A percentile compares a stretch with the other conserved stretches of the same genome.
Evolutionary conservation across 2,888 invertebrate species (phyloP).

Genomic region (Ormia ochracea): DNA sequence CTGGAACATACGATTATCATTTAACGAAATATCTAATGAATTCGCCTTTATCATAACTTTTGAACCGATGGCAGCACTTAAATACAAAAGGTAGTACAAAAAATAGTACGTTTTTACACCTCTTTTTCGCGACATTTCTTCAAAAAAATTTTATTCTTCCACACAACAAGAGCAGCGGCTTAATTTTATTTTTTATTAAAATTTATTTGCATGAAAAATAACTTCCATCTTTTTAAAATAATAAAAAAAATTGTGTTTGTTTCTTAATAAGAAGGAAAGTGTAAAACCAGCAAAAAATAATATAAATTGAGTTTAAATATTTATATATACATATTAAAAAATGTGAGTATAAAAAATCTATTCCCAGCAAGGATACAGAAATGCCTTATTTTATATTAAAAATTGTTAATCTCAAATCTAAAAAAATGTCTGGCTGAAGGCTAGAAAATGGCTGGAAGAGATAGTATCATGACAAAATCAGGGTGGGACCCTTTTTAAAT

Average conservation of each 20-base stretch:
- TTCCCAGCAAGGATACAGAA: not conserved
- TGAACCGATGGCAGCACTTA: not conserved
- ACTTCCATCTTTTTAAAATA: not conserved
- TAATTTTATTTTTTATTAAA: conserved; percentile 48
- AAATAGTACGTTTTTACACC: not conserved
- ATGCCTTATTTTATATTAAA: not conserved
- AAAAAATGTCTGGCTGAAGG: not conserved
- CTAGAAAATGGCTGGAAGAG: conserved; percentile 4
- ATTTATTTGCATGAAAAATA: conserved; percentile 43
- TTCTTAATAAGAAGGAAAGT: not conserved
- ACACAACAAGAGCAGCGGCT: conserved; percentile 36
- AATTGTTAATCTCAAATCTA: not conserved
- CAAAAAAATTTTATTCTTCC: conserved; percentile 30
- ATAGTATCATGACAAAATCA: conserved; percentile 22
- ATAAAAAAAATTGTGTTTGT: conserved; percentile 3
- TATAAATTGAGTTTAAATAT: not conserved
- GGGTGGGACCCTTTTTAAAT: conserved; percentile 36
- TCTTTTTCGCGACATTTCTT: conserved; percentile 37
- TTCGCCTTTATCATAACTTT: not conserved
- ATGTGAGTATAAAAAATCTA: conserved; percentile 19
- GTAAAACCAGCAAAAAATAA: not conserved
- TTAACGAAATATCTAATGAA: too few species aligned
- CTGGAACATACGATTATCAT: too few species aligned
- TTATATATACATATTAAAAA: not conserved
- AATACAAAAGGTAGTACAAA: not conserved